Conservation (phyloP, 2,113 vertebrate species). For the Dicrurus megarhynchus region DNA sequence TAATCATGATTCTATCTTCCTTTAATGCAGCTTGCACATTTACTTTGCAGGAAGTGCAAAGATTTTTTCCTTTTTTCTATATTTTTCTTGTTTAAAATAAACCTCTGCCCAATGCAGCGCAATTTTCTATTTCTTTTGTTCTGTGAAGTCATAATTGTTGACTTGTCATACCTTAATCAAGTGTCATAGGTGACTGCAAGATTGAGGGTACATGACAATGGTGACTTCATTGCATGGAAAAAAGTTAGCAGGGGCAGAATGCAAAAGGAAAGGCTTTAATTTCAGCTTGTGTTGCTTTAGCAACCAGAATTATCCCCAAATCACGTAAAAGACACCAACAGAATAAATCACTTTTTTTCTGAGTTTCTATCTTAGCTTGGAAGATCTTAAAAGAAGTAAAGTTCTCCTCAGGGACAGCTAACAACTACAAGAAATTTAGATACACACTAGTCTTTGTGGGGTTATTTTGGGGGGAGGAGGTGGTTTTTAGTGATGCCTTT, state of each 20-base stretch:
- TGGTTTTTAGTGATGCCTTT: not conserved
- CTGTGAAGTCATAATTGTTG: slow-evolving; percentile 61
- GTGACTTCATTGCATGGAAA: slow-evolving; percentile 41
- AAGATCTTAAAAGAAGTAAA: slow-evolving; percentile 8
- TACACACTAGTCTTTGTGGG: not conserved
- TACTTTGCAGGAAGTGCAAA: slow-evolving; percentile 16
- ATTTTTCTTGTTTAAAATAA: slow-evolving; percentile 43
- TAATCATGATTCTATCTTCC: not conserved
- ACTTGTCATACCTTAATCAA: slow-evolving; percentile 58
- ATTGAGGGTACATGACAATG: slow-evolving; percentile 59
- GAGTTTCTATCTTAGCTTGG: not conserved
- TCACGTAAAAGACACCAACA: slow-evolving; percentile 22
- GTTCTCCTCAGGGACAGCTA: not conserved
- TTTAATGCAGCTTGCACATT: not conserved
- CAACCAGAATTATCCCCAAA: slow-evolving; percentile 48
- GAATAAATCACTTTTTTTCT: not conserved
- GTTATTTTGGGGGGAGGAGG: accelerated
- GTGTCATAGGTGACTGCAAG: slow-evolving; percentile 56
- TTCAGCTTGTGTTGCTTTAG: slow-evolving; percentile 59
- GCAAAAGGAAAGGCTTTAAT: slow-evolving; percentile 17
- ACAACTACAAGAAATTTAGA: not conserved
- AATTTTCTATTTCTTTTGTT: slow-evolving; percentile 59
- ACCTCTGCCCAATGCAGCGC: slow-evolving; percentile 27
- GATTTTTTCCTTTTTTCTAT: not conserved
- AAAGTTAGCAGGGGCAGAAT: slow-evolving; percentile 53